Conservation (phyloP, 2,113 vertebrate genomes). For the Petaurus breviceps region DNA sequence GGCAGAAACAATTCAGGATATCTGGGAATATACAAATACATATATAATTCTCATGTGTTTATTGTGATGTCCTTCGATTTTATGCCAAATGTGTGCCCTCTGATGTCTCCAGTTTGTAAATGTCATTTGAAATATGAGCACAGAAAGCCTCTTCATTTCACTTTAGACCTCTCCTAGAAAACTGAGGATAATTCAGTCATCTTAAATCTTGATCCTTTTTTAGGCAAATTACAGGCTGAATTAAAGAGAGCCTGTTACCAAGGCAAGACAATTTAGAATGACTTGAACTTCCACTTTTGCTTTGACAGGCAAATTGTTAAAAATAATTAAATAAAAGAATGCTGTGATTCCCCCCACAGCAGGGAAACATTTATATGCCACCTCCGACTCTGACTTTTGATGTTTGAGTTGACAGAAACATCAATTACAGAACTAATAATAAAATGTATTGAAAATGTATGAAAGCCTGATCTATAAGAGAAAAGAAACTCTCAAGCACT, state of each 20-base stretch:
- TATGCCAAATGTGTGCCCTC: slow-evolving; percentile 59
- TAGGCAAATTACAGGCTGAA: slow-evolving; percentile 66
- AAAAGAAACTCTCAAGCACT: slow-evolving; percentile 69
- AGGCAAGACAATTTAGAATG: slow-evolving; percentile 67
- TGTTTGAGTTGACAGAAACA: slow-evolving; percentile 77
- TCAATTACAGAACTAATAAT: slow-evolving; percentile 74
- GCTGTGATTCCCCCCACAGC: slow-evolving; percentile 61
- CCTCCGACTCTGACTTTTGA: slow-evolving; percentile 73
- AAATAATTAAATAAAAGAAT: slow-evolving; percentile 78
- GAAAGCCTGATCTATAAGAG: slow-evolving; percentile 64
- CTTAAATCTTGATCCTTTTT: slow-evolving; percentile 63
- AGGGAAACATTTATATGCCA: slow-evolving; percentile 74
- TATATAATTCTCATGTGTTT: slow-evolving; percentile 30
- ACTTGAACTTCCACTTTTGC: slow-evolving; percentile 75
- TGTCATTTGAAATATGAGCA: slow-evolving; percentile 58
- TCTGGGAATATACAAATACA: not conserved
- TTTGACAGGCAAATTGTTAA: slow-evolving; percentile 78
- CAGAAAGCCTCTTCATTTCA: slow-evolving; percentile 66
- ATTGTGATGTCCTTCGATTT: slow-evolving; percentile 29
- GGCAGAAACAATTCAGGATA: slow-evolving; percentile 7
- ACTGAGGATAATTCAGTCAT: slow-evolving; percentile 59
- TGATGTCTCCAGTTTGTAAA: slow-evolving; percentile 60
- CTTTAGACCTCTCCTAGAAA: slow-evolving; percentile 63
- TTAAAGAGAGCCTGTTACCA: slow-evolving; percentile 41
- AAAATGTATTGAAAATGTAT: slow-evolving; percentile 68